phyloP scores from a whole-genome alignment of 1,140 invertebrate species.

The Cryptotermes secundus region DNA sequence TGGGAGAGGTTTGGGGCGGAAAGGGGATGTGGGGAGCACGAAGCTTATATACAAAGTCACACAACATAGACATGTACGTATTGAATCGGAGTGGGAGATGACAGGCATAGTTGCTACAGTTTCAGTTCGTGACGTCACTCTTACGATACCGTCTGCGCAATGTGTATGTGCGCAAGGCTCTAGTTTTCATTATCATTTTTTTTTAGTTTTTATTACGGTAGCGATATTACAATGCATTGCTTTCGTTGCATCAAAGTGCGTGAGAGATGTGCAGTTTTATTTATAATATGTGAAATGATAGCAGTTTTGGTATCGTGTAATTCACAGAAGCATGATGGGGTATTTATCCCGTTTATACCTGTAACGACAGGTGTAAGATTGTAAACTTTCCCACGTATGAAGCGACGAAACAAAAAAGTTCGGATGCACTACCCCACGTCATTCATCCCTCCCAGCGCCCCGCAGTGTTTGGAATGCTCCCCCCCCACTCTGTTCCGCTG shows the following conservation, averaged over 20 bases:
- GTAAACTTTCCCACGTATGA: no score
- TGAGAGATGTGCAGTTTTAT: background rate
- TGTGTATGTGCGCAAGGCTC: background rate
- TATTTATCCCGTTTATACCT: background rate
- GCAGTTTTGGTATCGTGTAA: background rate
- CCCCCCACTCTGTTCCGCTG: background rate
- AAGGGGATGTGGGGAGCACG: background rate
- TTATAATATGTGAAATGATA: background rate
- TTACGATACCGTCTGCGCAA: background rate
- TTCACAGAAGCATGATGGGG: no score
- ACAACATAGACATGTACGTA: background rate
- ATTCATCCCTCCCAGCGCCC: background rate
- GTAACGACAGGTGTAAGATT: background rate
- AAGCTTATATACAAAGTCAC: background rate
- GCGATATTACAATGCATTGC: background rate
- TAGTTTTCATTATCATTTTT: background rate
- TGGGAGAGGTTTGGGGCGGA: no score
- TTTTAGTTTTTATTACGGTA: background rate
- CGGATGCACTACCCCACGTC: background rate
- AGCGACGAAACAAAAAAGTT: no score
- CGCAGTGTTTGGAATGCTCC: background rate
- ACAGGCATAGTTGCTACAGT: background rate
- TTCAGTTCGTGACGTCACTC: slow-evolving; percentile 3
- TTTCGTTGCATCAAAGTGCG: background rate
- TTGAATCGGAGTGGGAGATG: background rate